Conservation (phyloP, 2,113 vertebrate species). For the Pterocles orientalis region DNA sequence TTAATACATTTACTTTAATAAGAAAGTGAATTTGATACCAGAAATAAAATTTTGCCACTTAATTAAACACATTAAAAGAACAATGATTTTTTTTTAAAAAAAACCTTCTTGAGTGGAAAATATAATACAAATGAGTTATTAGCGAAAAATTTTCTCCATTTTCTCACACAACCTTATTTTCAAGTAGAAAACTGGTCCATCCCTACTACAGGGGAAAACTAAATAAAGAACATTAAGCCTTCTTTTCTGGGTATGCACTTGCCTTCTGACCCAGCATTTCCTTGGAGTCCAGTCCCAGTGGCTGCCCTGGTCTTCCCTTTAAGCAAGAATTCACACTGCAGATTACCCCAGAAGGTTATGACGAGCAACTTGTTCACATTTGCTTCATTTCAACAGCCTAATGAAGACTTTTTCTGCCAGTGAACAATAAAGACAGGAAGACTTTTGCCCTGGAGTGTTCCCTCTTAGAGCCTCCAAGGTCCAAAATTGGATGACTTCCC, state of each 20-base stretch:
- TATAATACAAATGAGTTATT: not conserved
- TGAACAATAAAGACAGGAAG: not conserved
- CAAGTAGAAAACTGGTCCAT: not conserved
- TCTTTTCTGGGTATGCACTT: not conserved
- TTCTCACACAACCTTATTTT: not conserved
- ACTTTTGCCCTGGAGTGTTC: not conserved
- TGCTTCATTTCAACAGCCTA: not conserved
- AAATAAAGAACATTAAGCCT: not conserved
- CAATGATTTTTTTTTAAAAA: not conserved
- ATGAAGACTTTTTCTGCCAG: not conserved
- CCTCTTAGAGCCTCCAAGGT: not conserved
- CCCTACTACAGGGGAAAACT: not conserved
- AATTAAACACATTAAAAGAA: not conserved
- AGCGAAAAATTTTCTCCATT: not conserved
- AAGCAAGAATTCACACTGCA: not conserved
- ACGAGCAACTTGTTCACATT: not conserved
- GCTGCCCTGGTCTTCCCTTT: not conserved
- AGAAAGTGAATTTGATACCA: not conserved
- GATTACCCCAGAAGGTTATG: not conserved
- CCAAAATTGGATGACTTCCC: not conserved
- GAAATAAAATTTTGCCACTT: not conserved
- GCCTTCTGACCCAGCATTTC: not conserved
- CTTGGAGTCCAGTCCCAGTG: not conserved
- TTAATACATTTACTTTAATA: not conserved
- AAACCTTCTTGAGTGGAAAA: not conserved